phyloP scores from a whole-genome alignment of 2,797 vertebrate species.

The Melanotaenia boesemani region DNA sequence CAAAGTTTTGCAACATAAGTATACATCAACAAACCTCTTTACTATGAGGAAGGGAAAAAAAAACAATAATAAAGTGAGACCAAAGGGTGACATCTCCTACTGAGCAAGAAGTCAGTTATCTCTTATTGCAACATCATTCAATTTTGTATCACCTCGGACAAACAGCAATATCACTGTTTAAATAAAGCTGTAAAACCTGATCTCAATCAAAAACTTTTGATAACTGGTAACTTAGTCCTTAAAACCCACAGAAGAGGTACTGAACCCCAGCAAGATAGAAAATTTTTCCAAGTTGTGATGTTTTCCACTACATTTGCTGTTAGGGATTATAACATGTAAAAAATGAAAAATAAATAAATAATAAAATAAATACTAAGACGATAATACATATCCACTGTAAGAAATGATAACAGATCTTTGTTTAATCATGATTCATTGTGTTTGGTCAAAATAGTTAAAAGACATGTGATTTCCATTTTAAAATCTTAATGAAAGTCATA shows the following conservation, averaged over 20 bases:
- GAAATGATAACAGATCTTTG: neutral
- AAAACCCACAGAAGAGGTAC: neutral
- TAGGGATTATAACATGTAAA: too few species aligned
- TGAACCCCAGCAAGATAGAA: neutral
- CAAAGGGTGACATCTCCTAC: neutral
- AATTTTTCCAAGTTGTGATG: neutral
- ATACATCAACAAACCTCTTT: neutral
- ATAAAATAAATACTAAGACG: neutral
- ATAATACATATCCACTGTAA: neutral
- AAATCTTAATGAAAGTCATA: neutral
- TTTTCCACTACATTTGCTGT: neutral
- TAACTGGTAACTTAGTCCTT: neutral
- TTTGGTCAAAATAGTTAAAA: neutral
- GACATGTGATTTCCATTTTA: neutral
- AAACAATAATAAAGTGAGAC: constrained; percentile 4
- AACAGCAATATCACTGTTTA: too few species aligned
- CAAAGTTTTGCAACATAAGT: neutral
- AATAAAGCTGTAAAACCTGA: neutral
- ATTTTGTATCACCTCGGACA: too few species aligned
- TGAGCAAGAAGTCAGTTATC: neutral
- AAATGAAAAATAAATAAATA: too few species aligned
- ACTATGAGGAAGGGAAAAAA: too few species aligned
- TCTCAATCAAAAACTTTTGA: neutral
- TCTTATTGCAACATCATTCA: too few species aligned
- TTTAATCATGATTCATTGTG: neutral